Evolutionary conservation across 1,140 invertebrate species (phyloP).

Genomic region (Brachionus rotundiformis): DNA sequence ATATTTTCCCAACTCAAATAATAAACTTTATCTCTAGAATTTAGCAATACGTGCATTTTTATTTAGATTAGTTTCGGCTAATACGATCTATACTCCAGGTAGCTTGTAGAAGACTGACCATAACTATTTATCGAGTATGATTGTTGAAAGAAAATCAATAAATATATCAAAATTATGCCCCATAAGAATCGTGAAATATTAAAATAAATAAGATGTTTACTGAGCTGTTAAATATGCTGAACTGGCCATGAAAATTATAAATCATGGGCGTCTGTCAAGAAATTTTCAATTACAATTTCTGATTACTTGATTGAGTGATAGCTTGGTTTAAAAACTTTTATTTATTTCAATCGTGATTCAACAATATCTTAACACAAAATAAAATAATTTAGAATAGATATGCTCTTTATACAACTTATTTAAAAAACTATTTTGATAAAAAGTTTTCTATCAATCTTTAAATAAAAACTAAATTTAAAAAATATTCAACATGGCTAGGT

Average conservation of each 20-base stretch:
- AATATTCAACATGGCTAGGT: too few relatives aligned
- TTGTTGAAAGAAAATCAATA: conserved; percentile 10
- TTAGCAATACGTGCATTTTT: background rate
- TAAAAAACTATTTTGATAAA: too few relatives aligned
- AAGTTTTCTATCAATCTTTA: too few relatives aligned
- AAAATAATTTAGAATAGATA: too few relatives aligned
- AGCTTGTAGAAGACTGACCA: background rate
- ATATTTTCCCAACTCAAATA: background rate
- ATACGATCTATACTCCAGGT: background rate
- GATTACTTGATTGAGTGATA: background rate
- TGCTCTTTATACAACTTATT: too few relatives aligned
- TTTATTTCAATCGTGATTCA: too few relatives aligned
- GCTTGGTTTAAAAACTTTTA: too few relatives aligned
- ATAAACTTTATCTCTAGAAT: background rate
- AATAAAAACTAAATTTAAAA: too few relatives aligned
- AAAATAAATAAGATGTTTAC: background rate
- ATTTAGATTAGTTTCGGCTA: background rate
- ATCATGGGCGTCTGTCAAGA: background rate
- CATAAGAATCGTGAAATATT: background rate
- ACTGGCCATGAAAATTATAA: background rate
- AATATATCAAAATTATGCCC: background rate
- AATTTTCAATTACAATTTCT: background rate
- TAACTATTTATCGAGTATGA: background rate
- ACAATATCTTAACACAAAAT: too few relatives aligned
- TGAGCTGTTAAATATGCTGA: conserved; percentile 2